phyloP scores from a whole-genome alignment of 2,797 vertebrate species.

The Poeciliopsis paucimaculata region DNA sequence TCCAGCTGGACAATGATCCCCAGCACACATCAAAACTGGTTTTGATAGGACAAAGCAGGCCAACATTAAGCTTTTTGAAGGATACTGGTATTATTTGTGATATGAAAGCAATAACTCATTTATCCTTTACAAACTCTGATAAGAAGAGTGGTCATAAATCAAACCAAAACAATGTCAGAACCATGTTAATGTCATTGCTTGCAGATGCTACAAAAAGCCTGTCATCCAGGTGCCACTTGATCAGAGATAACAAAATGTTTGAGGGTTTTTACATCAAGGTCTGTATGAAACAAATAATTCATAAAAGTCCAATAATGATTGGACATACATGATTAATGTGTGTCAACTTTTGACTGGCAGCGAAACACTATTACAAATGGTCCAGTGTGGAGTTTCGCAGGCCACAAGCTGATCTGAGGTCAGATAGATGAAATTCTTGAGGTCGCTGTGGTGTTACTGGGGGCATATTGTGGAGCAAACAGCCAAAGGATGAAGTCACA shows the following conservation, averaged over 20 bases:
- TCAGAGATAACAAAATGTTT: background rate
- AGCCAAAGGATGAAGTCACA: slow-evolving; percentile 66
- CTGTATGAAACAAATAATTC: background rate
- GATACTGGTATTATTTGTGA: background rate
- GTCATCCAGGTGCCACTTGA: background rate
- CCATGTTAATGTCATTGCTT: background rate
- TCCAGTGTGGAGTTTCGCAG: slow-evolving; percentile 48
- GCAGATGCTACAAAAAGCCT: too few relatives aligned
- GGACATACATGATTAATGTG: background rate
- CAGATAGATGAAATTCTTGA: slow-evolving; percentile 64
- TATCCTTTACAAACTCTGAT: background rate
- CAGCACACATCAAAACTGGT: background rate
- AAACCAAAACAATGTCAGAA: background rate
- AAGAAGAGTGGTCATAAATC: background rate
- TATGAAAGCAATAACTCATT: background rate
- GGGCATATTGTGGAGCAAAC: slow-evolving; percentile 57
- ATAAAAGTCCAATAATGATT: background rate
- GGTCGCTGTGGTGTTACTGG: slow-evolving; percentile 65
- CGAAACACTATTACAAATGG: slow-evolving; percentile 15
- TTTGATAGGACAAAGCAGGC: background rate
- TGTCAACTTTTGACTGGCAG: background rate
- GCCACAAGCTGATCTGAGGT: slow-evolving; percentile 56
- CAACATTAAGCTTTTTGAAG: background rate
- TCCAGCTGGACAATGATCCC: background rate
- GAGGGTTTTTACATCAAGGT: background rate